Base-by-base conservation (phyloP, 2,888 invertebrate species). In the Euphydryas editha region DNA sequence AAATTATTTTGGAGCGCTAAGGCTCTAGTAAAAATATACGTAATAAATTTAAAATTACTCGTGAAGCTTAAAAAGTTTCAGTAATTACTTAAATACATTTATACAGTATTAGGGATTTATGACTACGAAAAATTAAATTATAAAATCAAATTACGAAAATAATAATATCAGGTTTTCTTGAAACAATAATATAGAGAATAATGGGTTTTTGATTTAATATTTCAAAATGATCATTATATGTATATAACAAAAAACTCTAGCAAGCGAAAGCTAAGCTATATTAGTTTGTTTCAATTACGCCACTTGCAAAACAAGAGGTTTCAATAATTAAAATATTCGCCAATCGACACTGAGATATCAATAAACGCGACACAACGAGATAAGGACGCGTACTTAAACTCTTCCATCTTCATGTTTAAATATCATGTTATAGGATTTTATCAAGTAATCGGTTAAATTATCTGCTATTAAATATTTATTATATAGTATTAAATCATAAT, bases 271-370 rank as follows among this genome's bases (percentile, higher is more conserved):
- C 7, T 6, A 49, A 21, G 15, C 5, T 0, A 49, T 21, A 13
- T 21, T n/a, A 47, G 47, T 47, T 49, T 7, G 21, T 3, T 49
- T 49, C 15, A 24, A 39, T 30, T 54, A 59, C 58, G 60, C 64
- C 67, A 64, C 54, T 46, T 67, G 65, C 77, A 82, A 88, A 82
- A 87, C 83, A 88, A 85, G 86, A 86, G 83, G 84, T 84, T 82
- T 81, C 84, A 86, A 89, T 90, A 87, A 85, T 79, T 78, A 78
- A 77, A 79, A 80, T 80, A 80, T 81, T 64, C 76, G 82, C 36
- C n/a, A 55, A 59, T 59, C 59, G 54, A 57, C 57, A 37, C 30
- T 73, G 18, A 21, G 75, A 68, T 74, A 79, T 81, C 81, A 79
- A 74, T 73, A 72, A 73, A 74, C 76, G 75, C 74, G 75, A 78